Conservation (phyloP, 2,797 vertebrate genomes). For the Ptychadena robeensis region DNA sequence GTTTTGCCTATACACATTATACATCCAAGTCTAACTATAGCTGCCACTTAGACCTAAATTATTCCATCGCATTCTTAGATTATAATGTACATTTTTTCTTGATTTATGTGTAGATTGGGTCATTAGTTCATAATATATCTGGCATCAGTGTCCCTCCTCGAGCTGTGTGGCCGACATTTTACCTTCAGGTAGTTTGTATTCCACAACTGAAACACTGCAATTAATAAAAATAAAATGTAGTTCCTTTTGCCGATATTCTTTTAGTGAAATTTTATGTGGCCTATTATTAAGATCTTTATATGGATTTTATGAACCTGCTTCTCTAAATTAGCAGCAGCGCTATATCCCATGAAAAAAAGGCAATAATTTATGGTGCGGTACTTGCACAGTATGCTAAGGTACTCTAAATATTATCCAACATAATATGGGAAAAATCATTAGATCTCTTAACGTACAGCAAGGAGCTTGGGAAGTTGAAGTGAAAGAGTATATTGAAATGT, state of each 20-base stretch:
- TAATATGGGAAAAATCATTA: not conserved
- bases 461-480: not conserved
- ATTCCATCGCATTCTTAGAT: conserved; percentile 60
- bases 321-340: conserved; percentile 31
- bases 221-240: conserved; percentile 50
- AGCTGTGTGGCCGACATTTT: conserved; percentile 54
- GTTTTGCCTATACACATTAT: conserved; percentile 66
- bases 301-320: conserved; percentile 51
- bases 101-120: conserved; percentile 56
- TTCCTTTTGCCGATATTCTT: conserved; percentile 46
- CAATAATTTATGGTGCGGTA: conserved; percentile 26
- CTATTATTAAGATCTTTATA: conserved; percentile 26
- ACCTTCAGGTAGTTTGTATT: conserved; percentile 58
- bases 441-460: not conserved
- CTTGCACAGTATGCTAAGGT: conserved; percentile 22
- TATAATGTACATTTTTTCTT: conserved; percentile 54
- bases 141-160: conserved; percentile 8
- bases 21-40: conserved; percentile 55
- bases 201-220: conserved; percentile 37
- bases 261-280: not conserved
- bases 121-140: conserved; percentile 61
- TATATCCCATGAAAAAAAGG: conserved; percentile 21
- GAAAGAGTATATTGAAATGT: not conserved
- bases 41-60: conserved; percentile 59
- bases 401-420: conserved; percentile 14